Conservation (phyloP, 1,140 invertebrate species). For the Cydia amplana region DNA sequence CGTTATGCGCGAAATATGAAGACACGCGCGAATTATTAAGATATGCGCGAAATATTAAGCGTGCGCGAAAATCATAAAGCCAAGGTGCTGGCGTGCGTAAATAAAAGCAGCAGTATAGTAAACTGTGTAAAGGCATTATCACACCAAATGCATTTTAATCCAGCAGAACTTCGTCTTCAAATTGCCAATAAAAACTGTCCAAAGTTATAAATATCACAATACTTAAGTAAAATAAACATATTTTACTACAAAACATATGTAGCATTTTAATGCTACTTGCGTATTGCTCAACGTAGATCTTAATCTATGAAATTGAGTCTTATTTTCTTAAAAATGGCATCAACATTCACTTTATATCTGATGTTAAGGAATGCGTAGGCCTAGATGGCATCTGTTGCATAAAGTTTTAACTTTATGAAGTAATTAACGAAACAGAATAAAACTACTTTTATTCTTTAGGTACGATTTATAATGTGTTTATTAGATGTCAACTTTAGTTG, state of each 20-base stretch:
- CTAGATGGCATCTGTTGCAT: not conserved
- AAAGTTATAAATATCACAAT: not conserved
- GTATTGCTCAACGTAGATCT: not conserved
- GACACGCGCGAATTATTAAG: not conserved
- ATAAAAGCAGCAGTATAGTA: not conserved
- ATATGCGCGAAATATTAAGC: not conserved
- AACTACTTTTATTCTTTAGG: no score
- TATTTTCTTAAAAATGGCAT: conserved; percentile 20
- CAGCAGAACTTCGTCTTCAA: no score
- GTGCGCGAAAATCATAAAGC: conserved; percentile 5
- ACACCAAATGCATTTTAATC: no score
- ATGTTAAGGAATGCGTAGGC: conserved; percentile 18
- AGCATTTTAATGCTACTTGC: conserved; percentile 14
- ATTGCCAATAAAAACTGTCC: not conserved
- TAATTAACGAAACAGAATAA: not conserved
- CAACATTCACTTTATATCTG: conserved; percentile 15
- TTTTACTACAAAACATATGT: conserved; percentile 14
- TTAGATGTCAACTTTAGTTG: no score
- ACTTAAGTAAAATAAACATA: not conserved
- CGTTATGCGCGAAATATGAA: conserved; percentile 15
- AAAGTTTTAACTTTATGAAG: not conserved
- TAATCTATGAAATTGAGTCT: conserved; percentile 22
- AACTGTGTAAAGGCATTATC: conserved; percentile 6
- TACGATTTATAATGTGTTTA: no score
- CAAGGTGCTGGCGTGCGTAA: not conserved